Evolutionary conservation across 2,888 invertebrate species (phyloP), one percentile per base, ranked within the genome.

Genomic region (Drosophila multiciliata): DNA sequence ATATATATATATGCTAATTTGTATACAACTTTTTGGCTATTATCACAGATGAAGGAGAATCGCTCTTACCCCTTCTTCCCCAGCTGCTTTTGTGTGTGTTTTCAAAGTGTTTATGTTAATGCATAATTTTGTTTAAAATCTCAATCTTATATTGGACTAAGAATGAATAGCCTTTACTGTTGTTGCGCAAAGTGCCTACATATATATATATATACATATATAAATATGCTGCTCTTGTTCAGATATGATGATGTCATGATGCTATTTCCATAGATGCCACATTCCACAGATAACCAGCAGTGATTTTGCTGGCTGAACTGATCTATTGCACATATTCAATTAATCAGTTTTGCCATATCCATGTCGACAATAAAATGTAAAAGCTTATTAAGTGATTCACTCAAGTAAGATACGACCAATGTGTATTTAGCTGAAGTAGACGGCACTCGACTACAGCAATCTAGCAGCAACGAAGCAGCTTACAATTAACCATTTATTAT

Each of bases 81-180:
- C 20, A 29, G 17, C 15, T 29, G 38, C 38, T 45, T 52, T 26
- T 62, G n/a, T 32, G 20, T 60, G 2, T 63, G 61, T 66, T 68
- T 66, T 66, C 60, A 53, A 61, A 66, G 32, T 17, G 59, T 69
- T 62, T 65, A 63, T 81, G 61, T 58, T 64, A 64, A 61, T 84
- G 71, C 60, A 87, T 85, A 82, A 66, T 78, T 71, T 77, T 83
- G 82, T 71, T 89, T 73, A 87, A 60, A 68, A 73, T 50, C 45
- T 55, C 36, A 58, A 72, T 60, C 66, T 70, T 61, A 67, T 70
- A 78, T 84, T 54, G 49, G 48, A 57, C 67, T 55, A 35, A 54
- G 45, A 50, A 73, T 85, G 73, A 85, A 87, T 74, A 62, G 65
- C 75, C 61, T 81, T 58, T 78, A 84, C 75, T 87, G 87, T 87